phyloP scores from a whole-genome alignment of 1,140 invertebrate species.

The Diorhabda sublineata region DNA sequence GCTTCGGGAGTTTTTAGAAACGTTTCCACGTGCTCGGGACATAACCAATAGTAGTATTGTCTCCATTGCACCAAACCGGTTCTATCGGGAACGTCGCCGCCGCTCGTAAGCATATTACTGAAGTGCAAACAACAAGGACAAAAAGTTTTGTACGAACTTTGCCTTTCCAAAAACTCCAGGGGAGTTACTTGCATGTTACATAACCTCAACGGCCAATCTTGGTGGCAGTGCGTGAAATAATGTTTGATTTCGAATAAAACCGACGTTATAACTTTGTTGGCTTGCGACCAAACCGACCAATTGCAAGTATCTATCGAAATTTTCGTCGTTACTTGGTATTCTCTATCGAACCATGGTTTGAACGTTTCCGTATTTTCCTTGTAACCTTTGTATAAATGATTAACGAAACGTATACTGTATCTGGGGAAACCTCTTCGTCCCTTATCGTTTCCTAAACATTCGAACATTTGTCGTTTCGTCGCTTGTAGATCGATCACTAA shows the following conservation, averaged over 20 bases:
- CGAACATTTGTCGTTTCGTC: conserved; percentile 39
- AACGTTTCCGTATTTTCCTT: conserved; percentile 36
- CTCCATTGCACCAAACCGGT: conserved; percentile 53
- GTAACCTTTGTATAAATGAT: conserved; percentile 49
- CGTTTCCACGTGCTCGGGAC: conserved; percentile 48
- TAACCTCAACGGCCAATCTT: conserved; percentile 40
- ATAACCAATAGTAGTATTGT: conserved; percentile 56
- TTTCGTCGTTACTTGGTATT: conserved; percentile 50
- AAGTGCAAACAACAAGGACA: conserved; percentile 53
- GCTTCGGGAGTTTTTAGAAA: conserved; percentile 47
- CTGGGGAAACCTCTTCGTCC: conserved; percentile 33
- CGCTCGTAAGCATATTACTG: conserved; percentile 45
- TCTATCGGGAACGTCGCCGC: conserved; percentile 48
- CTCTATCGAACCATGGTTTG: conserved; percentile 49
- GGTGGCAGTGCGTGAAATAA: conserved; percentile 30
- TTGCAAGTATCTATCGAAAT: conserved; percentile 43
- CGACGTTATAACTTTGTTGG: conserved; percentile 40
- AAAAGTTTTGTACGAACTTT: conserved; percentile 50
- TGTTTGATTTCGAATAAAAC: conserved; percentile 38
- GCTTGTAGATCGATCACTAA: conserved; percentile 52
- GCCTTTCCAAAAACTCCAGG: conserved; percentile 49
- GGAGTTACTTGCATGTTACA: conserved; percentile 47
- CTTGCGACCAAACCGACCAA: conserved; percentile 51
- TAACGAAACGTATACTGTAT: conserved; percentile 48
- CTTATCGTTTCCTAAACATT: conserved; percentile 46